These are phyloP conservation scores for Brachyptera putata DNA, from an alignment of 2,888 invertebrate genomes.

Conservation along the genomic window DNA sequence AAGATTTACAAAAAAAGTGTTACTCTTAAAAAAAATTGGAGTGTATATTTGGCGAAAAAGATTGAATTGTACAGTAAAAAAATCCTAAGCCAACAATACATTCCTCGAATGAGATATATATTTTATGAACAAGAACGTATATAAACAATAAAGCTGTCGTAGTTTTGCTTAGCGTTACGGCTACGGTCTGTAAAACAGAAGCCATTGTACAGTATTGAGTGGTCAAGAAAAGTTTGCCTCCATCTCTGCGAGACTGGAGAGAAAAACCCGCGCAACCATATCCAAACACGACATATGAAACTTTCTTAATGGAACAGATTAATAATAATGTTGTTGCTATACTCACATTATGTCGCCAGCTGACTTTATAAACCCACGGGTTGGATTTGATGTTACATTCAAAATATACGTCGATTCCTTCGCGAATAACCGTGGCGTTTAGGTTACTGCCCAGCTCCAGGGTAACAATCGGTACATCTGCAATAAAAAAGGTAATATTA, in stretches of 20 bases:
- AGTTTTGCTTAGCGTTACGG: neutral
- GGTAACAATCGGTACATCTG: constrained; percentile 80
- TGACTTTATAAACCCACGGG: constrained; percentile 75
- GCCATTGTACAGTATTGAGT: neutral
- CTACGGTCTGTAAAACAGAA: neutral
- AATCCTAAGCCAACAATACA: neutral
- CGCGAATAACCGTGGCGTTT: constrained; percentile 73
- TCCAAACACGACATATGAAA: no score
- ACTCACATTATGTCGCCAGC: constrained; percentile 73
- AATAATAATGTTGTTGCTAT: no score
- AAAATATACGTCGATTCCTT: constrained; percentile 86
- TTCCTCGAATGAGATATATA: neutral
- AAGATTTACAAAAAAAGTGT: no score
- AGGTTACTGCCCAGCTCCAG: constrained; percentile 78
- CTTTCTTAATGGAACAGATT: no score
- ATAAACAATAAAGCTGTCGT: constrained; percentile 15
- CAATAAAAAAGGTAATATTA: constrained; percentile 42
- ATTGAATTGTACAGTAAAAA: no score
- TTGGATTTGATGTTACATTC: constrained; percentile 87
- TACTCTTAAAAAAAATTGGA: no score
- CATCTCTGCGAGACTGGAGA: no score
- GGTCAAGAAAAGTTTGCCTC: constrained; percentile 7
- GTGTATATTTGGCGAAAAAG: no score
- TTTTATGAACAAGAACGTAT: neutral
- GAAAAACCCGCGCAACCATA: no score